Percentiles rank a stretch among this genome's conserved stretches.
These are phyloP conservation scores for Chrysolina americana DNA, from an alignment of 2,888 invertebrate genomes.

Conservation along the genomic window DNA sequence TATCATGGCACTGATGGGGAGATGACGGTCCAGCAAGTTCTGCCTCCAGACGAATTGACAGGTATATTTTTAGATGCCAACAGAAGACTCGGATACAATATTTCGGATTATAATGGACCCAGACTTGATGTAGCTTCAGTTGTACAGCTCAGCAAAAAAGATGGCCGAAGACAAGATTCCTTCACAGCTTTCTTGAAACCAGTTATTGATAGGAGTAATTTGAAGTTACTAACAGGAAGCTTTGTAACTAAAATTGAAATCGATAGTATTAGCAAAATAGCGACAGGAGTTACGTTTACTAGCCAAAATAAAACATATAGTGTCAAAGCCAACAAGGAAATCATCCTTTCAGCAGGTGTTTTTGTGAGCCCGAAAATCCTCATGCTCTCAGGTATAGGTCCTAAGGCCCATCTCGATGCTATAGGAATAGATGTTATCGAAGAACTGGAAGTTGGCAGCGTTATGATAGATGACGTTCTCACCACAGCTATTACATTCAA, in stretches of 20 bases:
- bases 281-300: slow-evolving; percentile 78
- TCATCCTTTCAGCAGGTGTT: slow-evolving; percentile 83
- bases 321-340: slow-evolving; percentile 77
- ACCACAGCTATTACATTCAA: slow-evolving; percentile 80
- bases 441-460: slow-evolving; percentile 82
- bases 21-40: slow-evolving; percentile 47
- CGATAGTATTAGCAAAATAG: slow-evolving; percentile 73
- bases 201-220: slow-evolving; percentile 75
- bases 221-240: slow-evolving; percentile 79
- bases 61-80: slow-evolving; percentile 76
- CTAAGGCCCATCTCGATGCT: slow-evolving; percentile 73
- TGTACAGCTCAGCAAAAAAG: slow-evolving; percentile 77
- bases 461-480: slow-evolving; percentile 83
- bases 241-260: slow-evolving; percentile 77
- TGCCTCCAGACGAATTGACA: slow-evolving; percentile 36
- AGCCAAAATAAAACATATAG: slow-evolving; percentile 73
- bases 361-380: slow-evolving; percentile 87
- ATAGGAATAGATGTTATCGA: slow-evolving; percentile 75
- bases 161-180: slow-evolving; percentile 82
- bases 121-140: slow-evolving; percentile 77
- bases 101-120: slow-evolving; percentile 79
- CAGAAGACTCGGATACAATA: slow-evolving; percentile 77
- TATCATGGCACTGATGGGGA: slow-evolving; percentile 46
- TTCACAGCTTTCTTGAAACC: slow-evolving; percentile 83
- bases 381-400: slow-evolving; percentile 86